Conservation (phyloP, 2,113 vertebrate species). For the Marmota flaviventris region DNA sequence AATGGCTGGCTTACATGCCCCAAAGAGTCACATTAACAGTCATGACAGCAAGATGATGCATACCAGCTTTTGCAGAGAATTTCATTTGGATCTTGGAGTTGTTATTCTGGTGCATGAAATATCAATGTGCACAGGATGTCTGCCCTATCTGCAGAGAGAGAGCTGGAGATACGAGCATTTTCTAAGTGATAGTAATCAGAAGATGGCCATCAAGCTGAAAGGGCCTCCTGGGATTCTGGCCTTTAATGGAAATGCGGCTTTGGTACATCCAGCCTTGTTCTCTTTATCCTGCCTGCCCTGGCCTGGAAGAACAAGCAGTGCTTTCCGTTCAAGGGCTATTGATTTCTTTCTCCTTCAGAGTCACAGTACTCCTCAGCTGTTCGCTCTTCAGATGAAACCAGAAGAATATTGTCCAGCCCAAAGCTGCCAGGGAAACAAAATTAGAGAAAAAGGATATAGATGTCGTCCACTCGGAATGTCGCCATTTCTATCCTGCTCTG, state of each 20-base stretch:
- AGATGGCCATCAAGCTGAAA: slow-evolving; percentile 16
- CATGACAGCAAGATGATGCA: slow-evolving; percentile 67
- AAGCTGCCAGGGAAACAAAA: slow-evolving; percentile 39
- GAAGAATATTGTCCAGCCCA: background rate
- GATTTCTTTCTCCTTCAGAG: background rate
- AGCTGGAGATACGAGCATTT: background rate
- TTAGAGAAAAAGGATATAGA: background rate
- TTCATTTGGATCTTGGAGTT: background rate
- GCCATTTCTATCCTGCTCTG: background rate
- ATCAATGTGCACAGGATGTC: slow-evolving; percentile 48
- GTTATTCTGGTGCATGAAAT: background rate
- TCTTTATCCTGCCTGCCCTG: slow-evolving; percentile 2
- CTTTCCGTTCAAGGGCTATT: slow-evolving; percentile 54
- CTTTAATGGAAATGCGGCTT: slow-evolving; percentile 70
- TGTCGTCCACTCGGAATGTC: background rate
- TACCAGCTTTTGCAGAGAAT: slow-evolving; percentile 64
- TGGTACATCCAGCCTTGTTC: background rate
- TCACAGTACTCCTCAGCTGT: background rate
- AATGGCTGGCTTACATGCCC: slow-evolving; percentile 69
- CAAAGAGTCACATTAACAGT: background rate
- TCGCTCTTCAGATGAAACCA: background rate
- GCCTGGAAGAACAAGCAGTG: slow-evolving; percentile 45
- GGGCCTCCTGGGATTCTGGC: background rate
- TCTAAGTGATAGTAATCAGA: background rate
- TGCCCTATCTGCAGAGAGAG: background rate